Evolutionary conservation across 2,888 invertebrate genomes (phyloP).

Genomic region (Adelognathus sp.): DNA sequence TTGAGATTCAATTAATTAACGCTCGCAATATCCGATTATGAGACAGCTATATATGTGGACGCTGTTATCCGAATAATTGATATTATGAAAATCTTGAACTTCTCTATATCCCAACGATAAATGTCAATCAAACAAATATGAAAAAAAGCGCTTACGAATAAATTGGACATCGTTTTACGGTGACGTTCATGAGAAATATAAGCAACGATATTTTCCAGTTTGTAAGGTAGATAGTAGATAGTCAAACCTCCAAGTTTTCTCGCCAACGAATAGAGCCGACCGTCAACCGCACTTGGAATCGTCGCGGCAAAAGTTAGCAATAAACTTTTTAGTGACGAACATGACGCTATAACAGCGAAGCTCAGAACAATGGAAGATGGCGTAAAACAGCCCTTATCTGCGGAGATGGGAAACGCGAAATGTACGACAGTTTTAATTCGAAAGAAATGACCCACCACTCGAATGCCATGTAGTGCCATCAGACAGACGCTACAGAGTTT

Average conservation of each 20-base stretch:
- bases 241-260: too few species aligned
- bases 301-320: too few species aligned
- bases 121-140: background rate
- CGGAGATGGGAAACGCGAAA: conserved; percentile 38
- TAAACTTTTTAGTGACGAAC: too few species aligned
- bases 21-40: conserved; percentile 25
- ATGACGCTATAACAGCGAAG: background rate
- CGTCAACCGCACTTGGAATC: too few species aligned
- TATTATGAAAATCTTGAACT: conserved; percentile 11
- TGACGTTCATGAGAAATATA: background rate
- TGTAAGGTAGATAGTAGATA: too few species aligned
- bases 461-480: background rate
- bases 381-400: conserved; percentile 42
- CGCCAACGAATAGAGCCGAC: too few species aligned
- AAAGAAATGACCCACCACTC: background rate
- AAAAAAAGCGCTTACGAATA: background rate
- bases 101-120: background rate
- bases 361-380: conserved; percentile 38
- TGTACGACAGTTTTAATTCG: conserved; percentile 15
- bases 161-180: background rate
- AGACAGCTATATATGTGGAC: background rate
- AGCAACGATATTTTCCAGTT: background rate
- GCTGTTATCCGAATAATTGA: conserved; percentile 18
- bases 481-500: background rate
- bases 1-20: conserved; percentile 48